Evolutionary conservation across 2,113 vertebrate species (phyloP), one percentile per base, ranked within the genome.

Genomic region (Xerus inauris): DNA sequence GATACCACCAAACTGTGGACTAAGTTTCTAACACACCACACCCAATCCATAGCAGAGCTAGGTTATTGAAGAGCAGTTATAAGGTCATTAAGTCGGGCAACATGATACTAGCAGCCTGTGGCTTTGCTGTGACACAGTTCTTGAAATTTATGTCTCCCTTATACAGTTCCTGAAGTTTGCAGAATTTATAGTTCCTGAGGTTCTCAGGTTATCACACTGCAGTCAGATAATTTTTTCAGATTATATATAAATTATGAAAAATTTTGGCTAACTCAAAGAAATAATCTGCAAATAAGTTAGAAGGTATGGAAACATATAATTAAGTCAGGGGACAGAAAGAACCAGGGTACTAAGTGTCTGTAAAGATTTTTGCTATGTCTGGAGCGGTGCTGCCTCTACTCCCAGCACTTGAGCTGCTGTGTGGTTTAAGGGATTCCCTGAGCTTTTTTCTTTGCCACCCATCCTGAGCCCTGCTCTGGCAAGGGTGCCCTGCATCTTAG

Each of bases 91-190:
- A 77, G 57, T 10, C 22, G n/a, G 38, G 65, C 80, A 28, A 38
- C 28, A n/a, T 35, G 20, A 19, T 5, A 19, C 32, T 11, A 32
- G 28, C 20, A 45, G 11, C 19, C 16, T 35, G 14, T 79, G 76
- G 9, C 40, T 73, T 84, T 73, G 49, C 73, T 57, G 19, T 40
- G 51, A 57, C 62, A 59, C 1, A n/a, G 71, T 92, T 65, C 85
- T 47, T 57, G 72, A 67, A 87, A 57, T 86, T 87, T 85, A 59
- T 19, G 62, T 91, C 94, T 95, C 80, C 64, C 49, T 94, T 51
- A 38, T 0, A 35, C 0, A 62, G 20, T 49, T 86, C 82, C 82
- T 86, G 19, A 82, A n/a, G 28, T 67, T 77, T 24, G 32, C 24
- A 77, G 72, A 65, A 64, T 45, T 72, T 82, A 59, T 19, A 24